A percentile compares a stretch with the other conserved stretches of the same genome.
phyloP scores from a whole-genome alignment of 2,113 vertebrate species.

The Zosterops hypoxanthus region DNA sequence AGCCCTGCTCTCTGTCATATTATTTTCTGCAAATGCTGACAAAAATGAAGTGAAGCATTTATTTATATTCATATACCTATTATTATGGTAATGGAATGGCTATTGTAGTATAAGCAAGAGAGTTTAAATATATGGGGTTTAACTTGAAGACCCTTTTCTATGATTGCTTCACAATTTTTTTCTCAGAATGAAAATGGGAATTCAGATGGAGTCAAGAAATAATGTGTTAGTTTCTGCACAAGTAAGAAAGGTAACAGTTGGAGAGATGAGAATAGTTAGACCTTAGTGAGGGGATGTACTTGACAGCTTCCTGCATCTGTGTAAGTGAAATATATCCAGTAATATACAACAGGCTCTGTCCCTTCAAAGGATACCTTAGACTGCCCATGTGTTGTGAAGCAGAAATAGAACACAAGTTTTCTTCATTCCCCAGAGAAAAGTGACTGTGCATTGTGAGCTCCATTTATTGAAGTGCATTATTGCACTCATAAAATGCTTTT shows the following conservation, averaged over 20 bases:
- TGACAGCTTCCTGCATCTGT: neutral
- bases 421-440: neutral
- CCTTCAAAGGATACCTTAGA: neutral
- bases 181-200: neutral
- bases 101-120: conserved; percentile 67
- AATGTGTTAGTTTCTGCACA: neutral
- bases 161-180: neutral
- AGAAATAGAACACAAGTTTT: conserved; percentile 24
- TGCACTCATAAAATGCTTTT: conserved; percentile 17
- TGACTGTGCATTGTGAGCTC: neutral
- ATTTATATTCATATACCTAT: conserved; percentile 68
- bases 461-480: conserved; percentile 18
- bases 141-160: neutral
- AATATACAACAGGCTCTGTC: neutral
- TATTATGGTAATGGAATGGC: conserved; percentile 70
- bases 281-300: neutral
- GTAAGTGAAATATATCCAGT: neutral
- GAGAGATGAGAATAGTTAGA: neutral
- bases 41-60: conserved; percentile 77
- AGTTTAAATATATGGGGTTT: conserved; percentile 28
- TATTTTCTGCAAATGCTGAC: conserved; percentile 77
- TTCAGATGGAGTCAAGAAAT: neutral
- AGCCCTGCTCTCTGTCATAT: conserved; percentile 69
- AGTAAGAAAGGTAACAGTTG: neutral
- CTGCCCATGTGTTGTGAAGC: neutral